Evolutionary conservation across 92 coral and sea anemone genomes (phyloP).

Genomic region (Phymanthus crucifer): DNA sequence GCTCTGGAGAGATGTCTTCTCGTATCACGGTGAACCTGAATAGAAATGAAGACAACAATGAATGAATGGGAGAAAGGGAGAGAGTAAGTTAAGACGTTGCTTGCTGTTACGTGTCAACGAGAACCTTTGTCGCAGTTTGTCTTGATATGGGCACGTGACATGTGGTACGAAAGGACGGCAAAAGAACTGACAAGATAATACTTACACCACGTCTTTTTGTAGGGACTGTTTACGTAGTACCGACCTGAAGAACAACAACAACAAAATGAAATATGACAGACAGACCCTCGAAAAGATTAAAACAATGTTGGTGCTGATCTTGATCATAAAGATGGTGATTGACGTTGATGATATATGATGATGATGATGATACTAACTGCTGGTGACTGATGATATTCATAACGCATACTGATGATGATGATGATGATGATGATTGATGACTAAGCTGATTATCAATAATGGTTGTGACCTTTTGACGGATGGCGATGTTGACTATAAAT

Average conservation of each 20-base stretch:
- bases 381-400: not conserved
- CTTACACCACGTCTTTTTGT: slow-evolving; percentile 91
- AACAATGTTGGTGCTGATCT: not conserved
- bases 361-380: not conserved
- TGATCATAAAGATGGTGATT: not conserved
- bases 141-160: no score
- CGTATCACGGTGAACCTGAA: slow-evolving; percentile 80
- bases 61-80: not conserved
- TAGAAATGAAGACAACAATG: not conserved
- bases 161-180: not conserved
- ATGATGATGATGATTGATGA: not conserved
- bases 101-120: no score
- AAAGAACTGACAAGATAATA: no score
- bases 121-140: no score
- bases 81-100: no score
- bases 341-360: not conserved
- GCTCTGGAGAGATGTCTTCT: slow-evolving; percentile 68
- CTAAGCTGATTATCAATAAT: no score
- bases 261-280: not conserved
- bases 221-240: slow-evolving; percentile 92
- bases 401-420: not conserved
- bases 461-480: no score
- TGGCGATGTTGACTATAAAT: no score
- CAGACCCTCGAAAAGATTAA: not conserved
- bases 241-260: slow-evolving; percentile 51